Evolutionary conservation across 2,113 vertebrate genomes (phyloP), one percentile per base, ranked within the genome.

Genomic region (Propithecus coquereli): DNA sequence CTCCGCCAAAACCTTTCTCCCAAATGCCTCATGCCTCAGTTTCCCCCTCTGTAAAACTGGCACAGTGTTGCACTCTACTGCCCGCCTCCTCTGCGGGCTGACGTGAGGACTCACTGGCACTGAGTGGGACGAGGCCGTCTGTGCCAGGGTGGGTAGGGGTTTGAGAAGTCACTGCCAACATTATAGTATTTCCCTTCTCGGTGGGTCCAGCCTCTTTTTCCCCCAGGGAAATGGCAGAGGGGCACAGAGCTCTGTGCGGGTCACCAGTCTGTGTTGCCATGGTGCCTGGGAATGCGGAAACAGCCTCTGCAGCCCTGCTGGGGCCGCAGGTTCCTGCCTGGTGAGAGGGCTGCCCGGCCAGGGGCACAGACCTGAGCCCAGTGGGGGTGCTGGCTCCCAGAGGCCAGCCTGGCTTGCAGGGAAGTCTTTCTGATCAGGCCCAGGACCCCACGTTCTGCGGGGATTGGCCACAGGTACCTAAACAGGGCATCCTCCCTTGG

Each of bases 211-310:
- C 25, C 40, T 43, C 32, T 37, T 18, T 14, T 8, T 10, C 5
- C 5, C 57, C 40, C 18, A 14, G 7, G 57, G 77, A 79, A 22
- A 23, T 3, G n/a, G 47, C 82, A 73, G 81, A 16, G 4, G 43
- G 65, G 79, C 47, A 34, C 37, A 8, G 34, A 27, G 27, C 61
- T n/a, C 80, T 5, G 34, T 2, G 61, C 12, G 0, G 65, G 54
- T 77, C 37, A 0, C 71, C 8, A 40, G 3, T 30, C 18, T 57
- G 47, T 9, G 83, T 77, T 66, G 89, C 54, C 34, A 5, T 23
- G 52, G 45, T 0, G 0, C 70, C 54, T 3, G 1, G 63, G 76
- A 61, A 52, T 45, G n/a, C 0, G 3, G 34, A 59, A 17, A 8
- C 7, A 20, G 76, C 37, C n/a, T 32, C 73, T 50, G 65, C 14